These are phyloP conservation scores for Lysandra bellargus DNA, from an alignment of 2,888 invertebrate genomes.

Conservation along the genomic window DNA sequence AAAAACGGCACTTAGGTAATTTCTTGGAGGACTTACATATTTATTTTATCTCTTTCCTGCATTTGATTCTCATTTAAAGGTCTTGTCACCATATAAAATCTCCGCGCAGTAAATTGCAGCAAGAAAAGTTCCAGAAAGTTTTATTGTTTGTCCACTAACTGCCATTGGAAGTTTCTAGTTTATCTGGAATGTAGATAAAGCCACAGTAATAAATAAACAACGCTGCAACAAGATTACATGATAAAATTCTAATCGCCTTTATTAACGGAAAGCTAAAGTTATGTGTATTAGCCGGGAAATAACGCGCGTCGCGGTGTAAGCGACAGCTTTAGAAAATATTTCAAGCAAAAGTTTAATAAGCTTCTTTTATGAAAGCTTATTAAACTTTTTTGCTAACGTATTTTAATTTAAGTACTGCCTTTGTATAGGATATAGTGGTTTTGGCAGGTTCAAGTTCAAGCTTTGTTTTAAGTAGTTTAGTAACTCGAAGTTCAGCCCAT, in stretches of 20 bases:
- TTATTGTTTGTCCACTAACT: not conserved
- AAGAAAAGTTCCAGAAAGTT: not conserved
- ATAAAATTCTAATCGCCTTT: not conserved
- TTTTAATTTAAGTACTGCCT: not conserved
- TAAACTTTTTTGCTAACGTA: not conserved
- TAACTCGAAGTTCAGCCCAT: too few species aligned
- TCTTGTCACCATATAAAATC: not conserved
- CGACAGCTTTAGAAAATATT: not conserved
- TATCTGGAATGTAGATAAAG: not conserved
- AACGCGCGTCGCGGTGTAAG: not conserved
- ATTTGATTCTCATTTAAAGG: not conserved
- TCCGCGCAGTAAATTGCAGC: not conserved
- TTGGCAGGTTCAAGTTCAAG: too few species aligned
- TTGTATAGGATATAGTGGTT: too few species aligned
- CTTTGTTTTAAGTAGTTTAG: too few species aligned
- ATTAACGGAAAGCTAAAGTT: conserved; percentile 1
- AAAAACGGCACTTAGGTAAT: too few species aligned
- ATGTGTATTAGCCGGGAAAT: not conserved
- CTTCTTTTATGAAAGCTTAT: not conserved
- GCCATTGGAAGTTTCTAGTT: not conserved
- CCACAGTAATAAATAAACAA: not conserved
- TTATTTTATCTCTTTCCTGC: not conserved
- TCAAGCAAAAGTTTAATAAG: not conserved
- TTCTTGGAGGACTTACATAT: too few species aligned
- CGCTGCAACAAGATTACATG: not conserved